Evolutionary conservation across 2,888 invertebrate genomes (phyloP).

Genomic region (Rhamnusium bicolor): DNA sequence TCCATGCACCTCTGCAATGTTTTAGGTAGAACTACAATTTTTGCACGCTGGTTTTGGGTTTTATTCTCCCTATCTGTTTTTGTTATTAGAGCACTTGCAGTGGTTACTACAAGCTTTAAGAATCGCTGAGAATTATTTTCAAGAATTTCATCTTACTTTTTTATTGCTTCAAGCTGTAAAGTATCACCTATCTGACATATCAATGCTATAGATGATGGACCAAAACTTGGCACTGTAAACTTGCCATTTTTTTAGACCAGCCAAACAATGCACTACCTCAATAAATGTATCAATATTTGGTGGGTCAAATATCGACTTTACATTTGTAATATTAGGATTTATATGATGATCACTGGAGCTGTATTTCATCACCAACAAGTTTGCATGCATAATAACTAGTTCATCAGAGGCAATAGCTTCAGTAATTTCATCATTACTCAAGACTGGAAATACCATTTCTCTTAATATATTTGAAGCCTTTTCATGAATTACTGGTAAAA

Average conservation of each 20-base stretch:
- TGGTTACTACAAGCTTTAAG: neutral
- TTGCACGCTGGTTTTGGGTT: neutral
- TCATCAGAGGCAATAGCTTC: neutral
- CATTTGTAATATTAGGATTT: neutral
- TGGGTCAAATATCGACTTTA: neutral
- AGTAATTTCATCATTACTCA: neutral
- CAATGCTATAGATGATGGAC: neutral
- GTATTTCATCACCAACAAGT: neutral
- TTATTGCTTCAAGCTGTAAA: neutral
- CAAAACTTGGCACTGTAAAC: neutral
- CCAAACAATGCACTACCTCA: neutral
- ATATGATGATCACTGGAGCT: neutral
- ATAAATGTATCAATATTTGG: neutral
- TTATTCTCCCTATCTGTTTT: neutral
- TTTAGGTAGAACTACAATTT: neutral
- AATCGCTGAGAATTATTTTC: neutral
- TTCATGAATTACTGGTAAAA: too few relatives aligned
- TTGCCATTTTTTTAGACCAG: slow-evolving; percentile 4
- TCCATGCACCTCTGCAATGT: too few relatives aligned
- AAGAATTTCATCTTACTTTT: neutral
- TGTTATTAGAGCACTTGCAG: neutral
- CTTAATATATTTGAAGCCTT: too few relatives aligned
- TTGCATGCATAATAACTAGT: neutral
- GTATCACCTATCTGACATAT: neutral
- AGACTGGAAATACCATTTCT: neutral